Evolutionary conservation across 2,888 invertebrate species (phyloP), one percentile per base, ranked within the genome.

Genomic region (Galerucella pusilla): DNA sequence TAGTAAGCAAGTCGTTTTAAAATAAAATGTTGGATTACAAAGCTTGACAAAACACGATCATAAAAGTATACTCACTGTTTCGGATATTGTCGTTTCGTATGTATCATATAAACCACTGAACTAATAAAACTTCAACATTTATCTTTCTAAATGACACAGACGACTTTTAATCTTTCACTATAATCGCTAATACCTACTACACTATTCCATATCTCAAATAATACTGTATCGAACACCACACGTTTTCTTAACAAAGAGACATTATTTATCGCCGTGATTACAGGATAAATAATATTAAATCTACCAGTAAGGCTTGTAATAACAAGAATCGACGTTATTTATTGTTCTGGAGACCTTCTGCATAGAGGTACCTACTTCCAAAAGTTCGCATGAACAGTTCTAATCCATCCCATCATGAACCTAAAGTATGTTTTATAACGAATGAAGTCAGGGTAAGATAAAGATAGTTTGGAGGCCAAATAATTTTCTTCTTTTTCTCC

Each of bases 21-120:
- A 82, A 82, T 81, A 78, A 81, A 79, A 81, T 81, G 80, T 77
- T 79, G 78, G 78, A 81, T 81, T 78, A 80, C 80, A 78, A 77
- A 79, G 80, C 80, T 82, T 81, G 78, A 82, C 81, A 81, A 81
- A 81, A 81, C 81, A 81, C 71, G 78, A 76, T 77, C 80, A 76
- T 81, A 82, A 82, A 81, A 80, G 80, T 80, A 80, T 79, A 79
- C 80, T 82, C 80, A 81, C 81, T 81, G 80, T 81, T 81, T 77
- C 75, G 78, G 82, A 82, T 82, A 80, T 79, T 79, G 80, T 78
- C 78, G 78, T 79, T 80, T 77, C 77, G 78, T 80, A 77, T 70
- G 75, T 80, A 79, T 77, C 68, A 69, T 80, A 80, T 81, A 80
- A 81, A 72, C 72, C 66, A 72, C 66, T 46, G 72, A 60, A 59